These are phyloP conservation scores for Labroides dimidiatus DNA, from an alignment of 2,797 vertebrate species.

Conservation along the genomic window DNA sequence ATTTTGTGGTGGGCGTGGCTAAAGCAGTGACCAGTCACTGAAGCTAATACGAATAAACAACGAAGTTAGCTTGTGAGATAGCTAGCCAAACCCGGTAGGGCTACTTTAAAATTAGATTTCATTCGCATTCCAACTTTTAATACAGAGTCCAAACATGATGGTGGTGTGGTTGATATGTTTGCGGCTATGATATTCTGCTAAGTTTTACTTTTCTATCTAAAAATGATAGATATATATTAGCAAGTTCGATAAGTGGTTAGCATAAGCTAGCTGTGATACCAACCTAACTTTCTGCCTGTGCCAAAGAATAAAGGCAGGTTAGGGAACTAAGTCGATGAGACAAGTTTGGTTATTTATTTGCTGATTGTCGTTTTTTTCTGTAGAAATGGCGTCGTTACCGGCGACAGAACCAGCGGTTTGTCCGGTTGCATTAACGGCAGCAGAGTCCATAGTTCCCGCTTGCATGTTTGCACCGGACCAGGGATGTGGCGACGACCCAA, in stretches of 20 bases:
- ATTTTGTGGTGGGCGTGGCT: slow-evolving; percentile 44
- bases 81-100: slow-evolving; percentile 53
- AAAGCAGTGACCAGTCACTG: not conserved
- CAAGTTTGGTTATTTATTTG: not conserved
- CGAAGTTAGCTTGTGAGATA: slow-evolving; percentile 58
- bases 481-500: slow-evolving; percentile 77
- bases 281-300: slow-evolving; percentile 34
- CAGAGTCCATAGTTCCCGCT: slow-evolving; percentile 87
- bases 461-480: slow-evolving; percentile 94
- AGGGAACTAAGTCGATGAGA: slow-evolving; percentile 1
- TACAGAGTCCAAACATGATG: not conserved
- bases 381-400: slow-evolving; percentile 85
- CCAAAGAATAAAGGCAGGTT: not conserved
- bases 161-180: not conserved
- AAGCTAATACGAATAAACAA: slow-evolving; percentile 53
- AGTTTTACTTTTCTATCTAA: not conserved
- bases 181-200: accelerated
- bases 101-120: not conserved
- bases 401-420: slow-evolving; percentile 82
- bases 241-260: slow-evolving; percentile 51
- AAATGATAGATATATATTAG: not conserved
- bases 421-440: slow-evolving; percentile 45
- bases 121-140: too few relatives aligned
- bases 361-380: slow-evolving; percentile 10
- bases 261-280: slow-evolving; percentile 28